Evolutionary conservation across 2,113 vertebrate genomes (phyloP).

Genomic region (Elanoides forficatus): DNA sequence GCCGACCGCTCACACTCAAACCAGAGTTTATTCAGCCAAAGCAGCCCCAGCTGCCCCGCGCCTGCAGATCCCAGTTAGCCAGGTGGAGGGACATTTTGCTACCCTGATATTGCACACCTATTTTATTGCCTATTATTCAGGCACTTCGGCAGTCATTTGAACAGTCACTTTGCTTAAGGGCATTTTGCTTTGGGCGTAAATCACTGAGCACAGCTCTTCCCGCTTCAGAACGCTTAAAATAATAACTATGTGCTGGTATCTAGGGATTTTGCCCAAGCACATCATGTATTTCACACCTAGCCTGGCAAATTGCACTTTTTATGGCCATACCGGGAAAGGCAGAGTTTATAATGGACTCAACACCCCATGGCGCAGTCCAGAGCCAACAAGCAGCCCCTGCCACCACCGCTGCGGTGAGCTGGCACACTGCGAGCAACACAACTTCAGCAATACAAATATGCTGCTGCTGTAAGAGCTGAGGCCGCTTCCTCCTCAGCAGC

Average conservation of each 20-base stretch:
- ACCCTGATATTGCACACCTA: too few relatives aligned
- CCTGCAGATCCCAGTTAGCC: neutral
- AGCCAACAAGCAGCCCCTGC: neutral
- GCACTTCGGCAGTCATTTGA: neutral
- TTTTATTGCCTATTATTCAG: neutral
- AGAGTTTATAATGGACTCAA: neutral
- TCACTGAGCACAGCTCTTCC: neutral
- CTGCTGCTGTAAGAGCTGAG: neutral
- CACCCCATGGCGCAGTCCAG: neutral
- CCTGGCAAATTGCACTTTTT: neutral
- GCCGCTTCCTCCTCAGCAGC: neutral
- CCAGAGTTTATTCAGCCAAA: neutral
- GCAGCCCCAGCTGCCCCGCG: neutral
- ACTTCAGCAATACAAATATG: neutral
- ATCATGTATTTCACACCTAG: neutral
- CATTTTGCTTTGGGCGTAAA: neutral
- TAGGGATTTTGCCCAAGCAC: neutral
- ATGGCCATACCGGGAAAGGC: neutral
- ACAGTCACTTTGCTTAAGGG: neutral
- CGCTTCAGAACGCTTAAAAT: neutral
- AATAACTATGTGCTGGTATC: neutral
- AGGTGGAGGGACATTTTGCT: neutral
- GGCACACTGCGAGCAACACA: accelerated
- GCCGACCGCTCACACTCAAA: neutral
- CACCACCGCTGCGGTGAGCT: neutral